These are phyloP conservation scores for Cyphomyrus plagiostoma DNA, from an alignment of 2,113 vertebrate species.

Conservation along the genomic window DNA sequence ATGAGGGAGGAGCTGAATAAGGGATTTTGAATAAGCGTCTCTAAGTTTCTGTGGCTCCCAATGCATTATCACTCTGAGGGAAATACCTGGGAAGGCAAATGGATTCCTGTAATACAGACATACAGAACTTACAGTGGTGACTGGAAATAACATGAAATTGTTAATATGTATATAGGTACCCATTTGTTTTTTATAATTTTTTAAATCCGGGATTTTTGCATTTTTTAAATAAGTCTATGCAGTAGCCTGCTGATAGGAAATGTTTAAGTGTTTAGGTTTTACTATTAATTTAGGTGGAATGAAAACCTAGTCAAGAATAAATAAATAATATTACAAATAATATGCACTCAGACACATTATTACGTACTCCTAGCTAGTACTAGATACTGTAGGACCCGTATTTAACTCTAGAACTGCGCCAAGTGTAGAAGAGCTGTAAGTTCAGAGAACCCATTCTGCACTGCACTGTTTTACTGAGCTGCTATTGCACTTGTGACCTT, in stretches of 20 bases:
- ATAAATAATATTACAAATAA: neutral
- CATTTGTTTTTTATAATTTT: neutral
- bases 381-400: neutral
- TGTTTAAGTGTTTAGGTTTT: neutral
- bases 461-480: neutral
- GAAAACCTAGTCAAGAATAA: neutral
- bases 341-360: neutral
- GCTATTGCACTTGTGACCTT: neutral
- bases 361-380: neutral
- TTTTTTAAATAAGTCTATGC: neutral
- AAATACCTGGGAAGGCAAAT: neutral
- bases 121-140: neutral
- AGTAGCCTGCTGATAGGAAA: neutral
- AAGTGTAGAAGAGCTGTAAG: neutral
- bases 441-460: neutral
- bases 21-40: slow-evolving; percentile 12
- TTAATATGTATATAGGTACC: neutral
- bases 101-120: neutral
- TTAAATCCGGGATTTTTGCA: neutral
- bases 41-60: neutral
- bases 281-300: neutral
- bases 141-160: neutral
- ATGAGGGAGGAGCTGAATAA: neutral
- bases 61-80: neutral
- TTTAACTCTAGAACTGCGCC: neutral